Base-by-base conservation (phyloP, 2,797 vertebrate species). In the Aulostomus chinensis region DNA sequence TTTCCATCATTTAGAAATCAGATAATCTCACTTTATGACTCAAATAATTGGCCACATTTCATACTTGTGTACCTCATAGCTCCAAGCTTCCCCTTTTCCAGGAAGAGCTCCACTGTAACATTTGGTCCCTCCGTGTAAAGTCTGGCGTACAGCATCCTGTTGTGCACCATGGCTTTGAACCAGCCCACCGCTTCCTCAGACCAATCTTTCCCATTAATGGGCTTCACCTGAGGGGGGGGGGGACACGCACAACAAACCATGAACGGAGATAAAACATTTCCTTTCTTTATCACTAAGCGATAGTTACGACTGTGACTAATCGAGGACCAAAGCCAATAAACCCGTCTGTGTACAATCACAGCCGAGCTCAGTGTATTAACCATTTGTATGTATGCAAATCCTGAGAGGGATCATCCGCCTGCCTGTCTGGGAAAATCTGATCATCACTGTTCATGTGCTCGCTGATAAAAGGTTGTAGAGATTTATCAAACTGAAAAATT, bases 31-130 rank as follows among this genome's bases (percentile, higher is more conserved):
- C 13, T 34, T 34, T 34, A 16, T 34, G 32, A 34, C 9, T 16
- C 25, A 37, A 4, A 37, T 11, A 43, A 49, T 6, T 13, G 2
- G 29, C 13, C n/a, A 5, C 5, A 4, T 18, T 58, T 56, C 4
- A 41, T 25, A 22, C 10, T 47, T 0, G 9, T 34, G 46, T 73
- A 92, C 91, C 91, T 92, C 89, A 91, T 91, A 1, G 84, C 81
- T 34, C 89, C 86, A 0, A 92, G 77, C 56, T 85, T 90, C 33
- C 91, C 92, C 34, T 80, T 92, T 67, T 93, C 90, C 68, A 89
- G 62, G 74, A 91, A 92, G 9, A 93, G 86, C 59, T 91, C 91
- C 0, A 84, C 89, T 28, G 74, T 39, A 54, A 90, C 66, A 5
- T 30, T 41, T 14, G 34, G 31, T n/a, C 40, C 76, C 41, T 81